Evolutionary conservation across 92 coral and sea anemone genomes (phyloP), one percentile per base, ranked within the genome.

Genomic region (Ricordea florida): DNA sequence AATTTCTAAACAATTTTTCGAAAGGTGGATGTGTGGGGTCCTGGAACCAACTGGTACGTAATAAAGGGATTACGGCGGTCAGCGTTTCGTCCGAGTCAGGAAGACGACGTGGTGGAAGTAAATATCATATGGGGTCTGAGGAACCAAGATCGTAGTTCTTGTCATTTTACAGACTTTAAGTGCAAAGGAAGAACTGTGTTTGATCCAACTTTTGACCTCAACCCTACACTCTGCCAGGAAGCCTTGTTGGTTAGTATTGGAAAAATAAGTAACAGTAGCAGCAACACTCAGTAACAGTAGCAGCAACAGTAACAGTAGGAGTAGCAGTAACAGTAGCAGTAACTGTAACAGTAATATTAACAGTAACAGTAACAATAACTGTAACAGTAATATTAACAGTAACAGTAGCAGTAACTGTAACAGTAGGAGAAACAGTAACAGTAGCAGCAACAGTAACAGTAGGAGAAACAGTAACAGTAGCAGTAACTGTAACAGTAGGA

Each of bases 11-110:
- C 21, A 6, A 37, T 10, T 62, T 66, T 34, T 53, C 44, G 62
- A 27, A 34, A 88, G 98, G 93, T 94, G 47, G 97, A 93, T 22
- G 90, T 87, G 9, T 94, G 98, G 98, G 91, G 90, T n/a, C 74
- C 90, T 59, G 94, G 97, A 9, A 94, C 98, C 9, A 94, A 94
- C 67, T 94, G 98, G 98, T 91, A 93, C 78, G 76, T 78, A 13
- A 85, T 83, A 41, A 85, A 85, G 55, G 66, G 78, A 34, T 63
- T 94, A 29, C 71, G 92, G 37, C 72, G 85, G 41, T 75, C 87
- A 44, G 97, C 94, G n/a, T 94, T 94, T 57, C 83, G 72, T 28
- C 94, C 98, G 47, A 94, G 98, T 62, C 92, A 91, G 57, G 97
- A 94, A 52, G 98, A 94, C 46, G 61, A 78, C 21, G 98, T 94